phyloP scores from a whole-genome alignment of 2,113 vertebrate genomes.

The Chionodraco myersi region DNA sequence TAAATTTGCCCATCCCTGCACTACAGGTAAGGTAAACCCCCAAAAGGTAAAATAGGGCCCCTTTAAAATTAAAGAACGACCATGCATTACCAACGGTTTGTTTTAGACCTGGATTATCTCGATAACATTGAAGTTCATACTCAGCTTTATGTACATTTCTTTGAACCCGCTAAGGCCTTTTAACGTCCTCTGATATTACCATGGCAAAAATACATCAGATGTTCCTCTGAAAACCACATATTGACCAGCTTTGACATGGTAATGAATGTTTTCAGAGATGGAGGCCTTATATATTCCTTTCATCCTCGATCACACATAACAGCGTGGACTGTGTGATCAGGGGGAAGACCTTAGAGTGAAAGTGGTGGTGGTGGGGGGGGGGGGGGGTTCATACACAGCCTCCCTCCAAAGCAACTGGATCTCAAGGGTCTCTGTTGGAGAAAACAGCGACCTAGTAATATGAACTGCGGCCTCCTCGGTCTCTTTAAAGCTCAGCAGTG shows the following conservation, averaged over 20 bases:
- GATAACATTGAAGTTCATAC: too few species aligned
- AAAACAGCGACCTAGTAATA: constrained; percentile 29
- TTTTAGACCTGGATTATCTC: too few species aligned
- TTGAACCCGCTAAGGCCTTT: neutral
- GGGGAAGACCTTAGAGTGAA: constrained; percentile 34
- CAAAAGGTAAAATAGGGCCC: too few species aligned
- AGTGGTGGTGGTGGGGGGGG: too few species aligned
- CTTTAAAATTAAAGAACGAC: neutral
- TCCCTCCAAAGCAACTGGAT: constrained; percentile 27
- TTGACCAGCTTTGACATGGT: constrained; percentile 48
- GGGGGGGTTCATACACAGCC: constrained; percentile 35
- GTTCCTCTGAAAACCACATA: constrained; percentile 35
- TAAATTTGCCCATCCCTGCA: too few species aligned
- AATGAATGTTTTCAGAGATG: constrained; percentile 43
- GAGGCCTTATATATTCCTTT: constrained; percentile 38
- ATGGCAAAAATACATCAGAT: neutral
- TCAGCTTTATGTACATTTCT: too few species aligned
- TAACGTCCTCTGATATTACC: neutral
- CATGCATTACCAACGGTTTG: neutral
- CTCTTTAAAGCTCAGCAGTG: constrained; percentile 47
- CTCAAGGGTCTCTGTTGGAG: constrained; percentile 41
- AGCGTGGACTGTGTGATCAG: constrained; percentile 42
- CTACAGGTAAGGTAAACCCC: too few species aligned
- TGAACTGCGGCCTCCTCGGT: constrained; percentile 32
- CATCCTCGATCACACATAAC: constrained; percentile 57